These are phyloP conservation scores for Drosophila watanabei DNA, from an alignment of 1,140 invertebrate species.

Conservation along the genomic window DNA sequence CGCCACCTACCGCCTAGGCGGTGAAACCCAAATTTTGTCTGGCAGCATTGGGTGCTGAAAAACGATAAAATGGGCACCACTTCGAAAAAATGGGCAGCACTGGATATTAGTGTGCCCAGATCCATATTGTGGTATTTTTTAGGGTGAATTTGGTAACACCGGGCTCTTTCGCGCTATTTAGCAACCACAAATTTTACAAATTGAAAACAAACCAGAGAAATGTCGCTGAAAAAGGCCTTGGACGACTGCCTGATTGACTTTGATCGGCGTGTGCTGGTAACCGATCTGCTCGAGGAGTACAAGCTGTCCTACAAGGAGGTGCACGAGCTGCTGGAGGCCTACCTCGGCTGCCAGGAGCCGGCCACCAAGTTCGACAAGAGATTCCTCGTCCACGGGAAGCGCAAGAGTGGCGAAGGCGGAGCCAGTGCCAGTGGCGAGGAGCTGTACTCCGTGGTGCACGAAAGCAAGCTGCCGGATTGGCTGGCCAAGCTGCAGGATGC, in stretches of 20 bases:
- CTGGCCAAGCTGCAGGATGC: conserved; percentile 66
- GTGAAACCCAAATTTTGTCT: too few relatives aligned
- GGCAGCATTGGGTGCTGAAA: too few relatives aligned
- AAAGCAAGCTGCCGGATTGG: conserved; percentile 71
- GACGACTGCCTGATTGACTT: conserved; percentile 77
- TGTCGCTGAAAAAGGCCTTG: conserved; percentile 71
- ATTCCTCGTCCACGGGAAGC: conserved; percentile 67
- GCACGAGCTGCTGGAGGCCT: conserved; percentile 54
- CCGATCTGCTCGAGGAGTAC: conserved; percentile 77
- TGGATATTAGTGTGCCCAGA: too few relatives aligned
- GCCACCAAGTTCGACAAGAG: conserved; percentile 62
- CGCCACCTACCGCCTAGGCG: too few relatives aligned
- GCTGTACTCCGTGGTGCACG: conserved; percentile 72
- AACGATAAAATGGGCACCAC: too few relatives aligned
- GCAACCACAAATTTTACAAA: conserved; percentile 1
- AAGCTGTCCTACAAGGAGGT: conserved; percentile 74
- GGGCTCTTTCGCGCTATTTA: not conserved
- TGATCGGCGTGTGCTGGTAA: conserved; percentile 73
- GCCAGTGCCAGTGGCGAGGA: conserved; percentile 31
- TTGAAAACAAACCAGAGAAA: conserved; percentile 6
- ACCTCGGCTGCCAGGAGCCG: conserved; percentile 58
- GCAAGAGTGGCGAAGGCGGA: conserved; percentile 13
- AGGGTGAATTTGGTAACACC: too few relatives aligned
- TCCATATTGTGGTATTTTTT: too few relatives aligned
- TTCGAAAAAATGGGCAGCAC: too few relatives aligned